Percentiles rank a stretch among this genome's conserved stretches.
Evolutionary conservation across 1,140 invertebrate genomes (phyloP).

Genomic region (Kradibia gibbosae): DNA sequence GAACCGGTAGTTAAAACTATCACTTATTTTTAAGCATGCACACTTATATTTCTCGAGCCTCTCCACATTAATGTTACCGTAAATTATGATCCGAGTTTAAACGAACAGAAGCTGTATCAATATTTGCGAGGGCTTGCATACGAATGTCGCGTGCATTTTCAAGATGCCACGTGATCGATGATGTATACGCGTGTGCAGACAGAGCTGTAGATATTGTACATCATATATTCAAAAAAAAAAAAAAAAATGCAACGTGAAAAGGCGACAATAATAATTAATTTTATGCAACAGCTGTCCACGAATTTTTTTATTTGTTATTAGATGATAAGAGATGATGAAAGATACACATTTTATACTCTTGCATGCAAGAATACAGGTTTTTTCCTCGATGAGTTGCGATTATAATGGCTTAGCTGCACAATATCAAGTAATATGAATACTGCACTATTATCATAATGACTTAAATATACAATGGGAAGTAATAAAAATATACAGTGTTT

Average conservation of each 20-base stretch:
- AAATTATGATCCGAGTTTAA: constrained; percentile 9
- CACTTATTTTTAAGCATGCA: neutral
- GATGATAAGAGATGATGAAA: constrained; percentile 4
- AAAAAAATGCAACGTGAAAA: neutral
- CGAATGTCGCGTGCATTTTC: constrained; percentile 7
- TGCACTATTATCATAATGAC: too few species aligned
- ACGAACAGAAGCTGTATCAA: neutral
- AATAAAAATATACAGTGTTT: neutral
- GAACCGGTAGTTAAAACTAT: neutral
- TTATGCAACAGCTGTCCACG: neutral
- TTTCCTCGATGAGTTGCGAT: neutral
- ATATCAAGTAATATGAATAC: neutral
- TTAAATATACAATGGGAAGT: neutral
- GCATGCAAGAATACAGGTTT: neutral
- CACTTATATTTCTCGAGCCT: neutral
- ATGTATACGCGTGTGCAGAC: neutral
- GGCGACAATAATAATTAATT: constrained; percentile 16
- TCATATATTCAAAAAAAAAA: neutral
- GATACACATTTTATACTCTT: neutral
- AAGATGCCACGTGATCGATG: neutral
- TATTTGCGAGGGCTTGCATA: constrained; percentile 12
- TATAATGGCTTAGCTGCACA: neutral
- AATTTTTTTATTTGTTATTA: neutral
- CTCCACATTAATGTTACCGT: neutral
- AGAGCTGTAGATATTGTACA: neutral